Base-by-base conservation (phyloP, 2,113 vertebrate species). In the Benitochromis conjunctus region DNA sequence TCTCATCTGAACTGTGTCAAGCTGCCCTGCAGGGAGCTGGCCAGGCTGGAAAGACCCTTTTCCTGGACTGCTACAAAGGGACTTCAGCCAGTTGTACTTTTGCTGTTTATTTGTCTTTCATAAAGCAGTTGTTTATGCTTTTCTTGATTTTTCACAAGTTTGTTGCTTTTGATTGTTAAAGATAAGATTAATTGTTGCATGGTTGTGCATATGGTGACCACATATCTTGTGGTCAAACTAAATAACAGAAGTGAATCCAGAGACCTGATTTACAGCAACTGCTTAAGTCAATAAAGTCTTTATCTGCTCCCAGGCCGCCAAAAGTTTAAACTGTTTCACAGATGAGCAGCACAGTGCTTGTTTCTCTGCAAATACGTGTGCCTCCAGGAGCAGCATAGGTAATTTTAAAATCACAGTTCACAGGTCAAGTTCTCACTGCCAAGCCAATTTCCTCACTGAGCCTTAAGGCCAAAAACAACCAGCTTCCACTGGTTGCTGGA, bases 241-340 rank as follows among this genome's bases (percentile, higher is more conserved):
- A 90, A 91, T 86, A 79, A 55, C 38, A 80, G 13, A n/a, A 74
- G 13, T 86, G 80, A 71, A 57, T 81, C 81, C 57, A 64, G 79
- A 85, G 79, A 79, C 19, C 58, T 3, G 93, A 94, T 94, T 94
- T 93, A 95, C 85, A 89, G 88, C 62, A 91, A 88, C 55, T 51
- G 86, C 81, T 90, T 60, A 88, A 91, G 85, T 92, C 92, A 93
- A 90, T 85, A 89, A 84, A 16, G 71, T 81, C 88, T 87, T 88
- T 69, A 91, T 89, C 60, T 66, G 78, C 54, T 31, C 83, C 79
- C 81, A 91, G 38, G 29, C 10, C 19, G 66, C 57, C 46, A n/a
- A 81, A 58, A 10, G 29, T 43, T 85, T 94, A 69, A 94, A 78
- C 88, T 86, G 10, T 95, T 95, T 84, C 12, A 69, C 94, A 95